phyloP scores from a whole-genome alignment of 2,888 invertebrate genomes.

The Dasypolia templi region DNA sequence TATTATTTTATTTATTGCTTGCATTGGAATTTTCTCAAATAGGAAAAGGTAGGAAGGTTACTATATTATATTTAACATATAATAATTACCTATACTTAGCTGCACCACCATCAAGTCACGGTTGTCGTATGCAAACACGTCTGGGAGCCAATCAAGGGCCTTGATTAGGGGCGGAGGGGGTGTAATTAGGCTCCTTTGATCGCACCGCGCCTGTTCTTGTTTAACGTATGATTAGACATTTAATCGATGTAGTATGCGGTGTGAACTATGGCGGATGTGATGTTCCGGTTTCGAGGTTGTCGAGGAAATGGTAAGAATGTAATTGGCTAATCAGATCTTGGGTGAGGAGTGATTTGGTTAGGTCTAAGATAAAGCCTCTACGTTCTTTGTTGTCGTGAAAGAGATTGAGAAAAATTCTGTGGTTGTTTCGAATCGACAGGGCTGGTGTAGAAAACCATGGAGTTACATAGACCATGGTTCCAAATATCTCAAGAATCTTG shows the following conservation, averaged over 20 bases:
- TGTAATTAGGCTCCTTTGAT: slow-evolving; percentile 88
- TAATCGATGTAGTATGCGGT: slow-evolving; percentile 67
- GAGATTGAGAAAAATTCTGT: neutral
- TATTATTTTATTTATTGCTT: no score
- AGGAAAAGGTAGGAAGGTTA: neutral
- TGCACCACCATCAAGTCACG: slow-evolving; percentile 34
- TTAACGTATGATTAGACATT: slow-evolving; percentile 76
- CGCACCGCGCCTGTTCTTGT: slow-evolving; percentile 83
- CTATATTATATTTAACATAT: slow-evolving; percentile 11
- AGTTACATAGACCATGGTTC: neutral
- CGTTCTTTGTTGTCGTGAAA: neutral
- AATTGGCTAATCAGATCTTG: slow-evolving; percentile 26
- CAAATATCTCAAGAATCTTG: neutral
- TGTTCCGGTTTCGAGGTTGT: slow-evolving; percentile 14
- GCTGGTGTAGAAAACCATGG: no score
- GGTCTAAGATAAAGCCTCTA: neutral
- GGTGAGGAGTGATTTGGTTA: slow-evolving; percentile 3
- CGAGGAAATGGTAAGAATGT: neutral
- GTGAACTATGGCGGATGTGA: slow-evolving; percentile 25
- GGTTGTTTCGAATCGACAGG: neutral
- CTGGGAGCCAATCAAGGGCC: slow-evolving; percentile 81
- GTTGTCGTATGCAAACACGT: slow-evolving; percentile 81
- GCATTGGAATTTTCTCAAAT: no score
- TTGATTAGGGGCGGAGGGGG: slow-evolving; percentile 81
- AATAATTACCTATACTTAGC: slow-evolving; percentile 15